phyloP scores from a whole-genome alignment of 2,888 invertebrate species.

The Elaeidobius kamerunicus region DNA sequence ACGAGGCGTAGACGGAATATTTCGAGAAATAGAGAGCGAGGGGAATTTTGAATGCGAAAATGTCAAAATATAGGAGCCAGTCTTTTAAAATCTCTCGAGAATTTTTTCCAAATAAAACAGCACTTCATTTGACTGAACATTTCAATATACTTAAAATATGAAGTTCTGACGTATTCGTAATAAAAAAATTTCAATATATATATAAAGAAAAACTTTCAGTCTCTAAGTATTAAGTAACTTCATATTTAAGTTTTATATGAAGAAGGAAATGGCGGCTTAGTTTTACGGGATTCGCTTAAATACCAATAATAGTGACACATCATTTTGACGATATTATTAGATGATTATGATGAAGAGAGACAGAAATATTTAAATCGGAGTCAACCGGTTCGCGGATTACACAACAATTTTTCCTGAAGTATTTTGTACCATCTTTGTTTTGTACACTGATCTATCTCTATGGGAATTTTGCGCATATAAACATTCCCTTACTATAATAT shows the following conservation, averaged over 20 bases:
- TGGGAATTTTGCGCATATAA: slow-evolving; percentile 10
- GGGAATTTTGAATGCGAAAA: background rate
- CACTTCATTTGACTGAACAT: background rate
- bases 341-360: slow-evolving; percentile 45
- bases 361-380: slow-evolving; percentile 48
- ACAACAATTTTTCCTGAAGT: slow-evolving; percentile 43
- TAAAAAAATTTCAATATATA: slow-evolving; percentile 20
- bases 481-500: slow-evolving; percentile 15
- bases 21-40: slow-evolving; percentile 22
- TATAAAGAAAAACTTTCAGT: slow-evolving; percentile 29
- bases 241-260: slow-evolving; percentile 29
- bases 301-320: slow-evolving; percentile 29
- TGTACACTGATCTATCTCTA: slow-evolving; percentile 39
- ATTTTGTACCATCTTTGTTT: slow-evolving; percentile 49
- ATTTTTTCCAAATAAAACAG: background rate
- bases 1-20: background rate
- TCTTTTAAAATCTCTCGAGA: slow-evolving; percentile 29
- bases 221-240: slow-evolving; percentile 32
- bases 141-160: slow-evolving; percentile 22
- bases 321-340: slow-evolving; percentile 33
- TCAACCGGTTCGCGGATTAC: slow-evolving; percentile 41
- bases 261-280: slow-evolving; percentile 4
- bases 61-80: slow-evolving; percentile 15
- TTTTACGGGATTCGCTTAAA: slow-evolving; percentile 24
- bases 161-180: slow-evolving; percentile 16